A percentile compares a stretch with the other conserved stretches of the same genome.
phyloP scores from a whole-genome alignment of 2,888 invertebrate genomes.

The Hyles lineata region DNA sequence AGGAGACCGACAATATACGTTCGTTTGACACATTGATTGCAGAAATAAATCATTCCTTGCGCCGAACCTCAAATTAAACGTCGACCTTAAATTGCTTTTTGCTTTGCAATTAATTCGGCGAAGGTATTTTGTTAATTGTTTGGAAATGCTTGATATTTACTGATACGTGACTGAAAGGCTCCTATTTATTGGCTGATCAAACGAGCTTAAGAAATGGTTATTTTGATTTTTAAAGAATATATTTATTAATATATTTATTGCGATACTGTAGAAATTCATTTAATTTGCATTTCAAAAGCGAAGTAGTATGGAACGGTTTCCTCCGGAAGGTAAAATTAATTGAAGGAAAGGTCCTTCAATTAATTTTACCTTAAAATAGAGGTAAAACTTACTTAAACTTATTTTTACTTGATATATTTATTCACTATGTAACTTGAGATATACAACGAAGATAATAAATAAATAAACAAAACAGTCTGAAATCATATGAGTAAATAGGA shows the following conservation, averaged over 20 bases:
- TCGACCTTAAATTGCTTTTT: constrained; percentile 53
- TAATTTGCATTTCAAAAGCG: too few species aligned
- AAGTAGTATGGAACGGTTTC: too few species aligned
- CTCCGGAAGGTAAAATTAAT: too few species aligned
- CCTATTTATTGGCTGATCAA: not conserved
- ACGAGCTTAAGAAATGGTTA: not conserved
- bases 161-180: constrained; percentile 5
- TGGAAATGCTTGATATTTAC: not conserved
- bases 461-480: too few species aligned
- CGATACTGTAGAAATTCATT: too few species aligned
- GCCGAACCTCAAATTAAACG: constrained; percentile 55
- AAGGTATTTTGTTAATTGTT: constrained; percentile 27
- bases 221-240: not conserved
- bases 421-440: too few species aligned
- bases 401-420: too few species aligned
- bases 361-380: too few species aligned
- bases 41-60: constrained; percentile 57
- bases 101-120: constrained; percentile 29
- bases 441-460: too few species aligned
- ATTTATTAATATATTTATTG: not conserved
- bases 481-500: too few species aligned
- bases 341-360: too few species aligned
- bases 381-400: too few species aligned
- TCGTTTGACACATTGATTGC: constrained; percentile 58
- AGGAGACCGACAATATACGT: constrained; percentile 39